Percentiles rank a stretch among this genome's conserved stretches.
These are phyloP conservation scores for Bovichtus diacanthus DNA, from an alignment of 2,797 vertebrate species.

Conservation along the genomic window DNA sequence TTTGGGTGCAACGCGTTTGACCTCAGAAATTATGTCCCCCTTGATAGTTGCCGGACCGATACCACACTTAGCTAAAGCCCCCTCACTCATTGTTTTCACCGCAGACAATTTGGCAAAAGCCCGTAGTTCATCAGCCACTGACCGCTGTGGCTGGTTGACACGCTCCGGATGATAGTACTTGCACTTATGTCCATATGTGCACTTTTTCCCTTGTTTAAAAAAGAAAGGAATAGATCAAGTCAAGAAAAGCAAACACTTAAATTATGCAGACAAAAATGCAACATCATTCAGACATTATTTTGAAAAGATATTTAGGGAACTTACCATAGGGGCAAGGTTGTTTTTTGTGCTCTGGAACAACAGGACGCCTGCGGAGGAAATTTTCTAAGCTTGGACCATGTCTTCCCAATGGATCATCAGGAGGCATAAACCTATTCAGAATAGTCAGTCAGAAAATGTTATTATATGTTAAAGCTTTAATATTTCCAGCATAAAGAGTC, in stretches of 20 bases:
- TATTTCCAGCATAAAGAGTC: neutral
- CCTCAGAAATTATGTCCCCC: conserved; percentile 91
- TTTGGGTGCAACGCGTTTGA: conserved; percentile 95
- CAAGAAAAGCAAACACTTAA: conserved; percentile 11
- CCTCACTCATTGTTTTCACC: conserved; percentile 98
- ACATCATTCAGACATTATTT: conserved; percentile 1
- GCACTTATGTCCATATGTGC: conserved; percentile 99
- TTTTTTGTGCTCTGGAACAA: conserved; percentile 98
- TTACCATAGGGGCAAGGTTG: conserved; percentile 99
- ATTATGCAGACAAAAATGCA: neutral
- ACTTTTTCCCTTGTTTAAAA: conserved; percentile 94
- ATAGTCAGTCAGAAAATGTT: conserved; percentile 5
- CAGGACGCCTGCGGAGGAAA: conserved; percentile 95
- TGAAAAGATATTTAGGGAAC: conserved; percentile 62
- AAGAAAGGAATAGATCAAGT: conserved; percentile 39
- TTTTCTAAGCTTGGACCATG: conserved; percentile 99
- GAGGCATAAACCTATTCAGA: conserved; percentile 94
- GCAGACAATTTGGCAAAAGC: conserved; percentile 98
- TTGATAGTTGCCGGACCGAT: conserved; percentile 84
- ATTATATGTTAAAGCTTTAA: conserved; percentile 18
- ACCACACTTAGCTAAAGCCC: conserved; percentile 93
- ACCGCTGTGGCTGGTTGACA: conserved; percentile 95
- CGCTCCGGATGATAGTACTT: conserved; percentile 99
- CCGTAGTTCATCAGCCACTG: conserved; percentile 97
- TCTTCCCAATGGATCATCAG: conserved; percentile 97